Evolutionary conservation across 2,888 invertebrate species (phyloP), one percentile per base, ranked within the genome.

Genomic region (Apoda limacodes): DNA sequence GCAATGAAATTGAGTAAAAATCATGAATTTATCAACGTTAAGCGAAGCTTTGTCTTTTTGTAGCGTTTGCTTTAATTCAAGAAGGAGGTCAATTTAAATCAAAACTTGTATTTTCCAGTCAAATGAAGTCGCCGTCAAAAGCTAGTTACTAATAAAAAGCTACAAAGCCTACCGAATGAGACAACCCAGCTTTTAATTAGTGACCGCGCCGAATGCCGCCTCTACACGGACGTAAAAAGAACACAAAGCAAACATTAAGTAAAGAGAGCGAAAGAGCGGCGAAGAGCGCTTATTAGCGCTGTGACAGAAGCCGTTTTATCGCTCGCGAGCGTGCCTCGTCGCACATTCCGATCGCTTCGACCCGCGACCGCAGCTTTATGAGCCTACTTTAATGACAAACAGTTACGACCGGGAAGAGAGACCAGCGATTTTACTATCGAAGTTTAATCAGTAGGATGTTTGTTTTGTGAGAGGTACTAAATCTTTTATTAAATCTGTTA

Each of bases 391-490:
- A 72, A 72, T 71, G 72, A 72, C 66, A 71, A 56, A 51, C 51
- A 55, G 54, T 59, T 56, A 65, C 60, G 63, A 71, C 67, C 67
- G 70, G 70, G 71, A 70, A 71, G 69, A 67, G 67, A 68, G 68
- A 60, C 63, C 56, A 57, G 57, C 59, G 52, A 60, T 62, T 67
- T 70, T 63, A 68, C 59, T 63, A 62, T 61, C 55, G 61, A 40
- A n/a, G n/a, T n/a, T n/a, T n/a, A n/a, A n/a, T n/a, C n/a, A n/a
- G n/a, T n/a, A n/a, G n/a, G n/a, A n/a, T n/a, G n/a, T n/a, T n/a
- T n/a, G n/a, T n/a, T n/a, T n/a, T n/a, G n/a, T n/a, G n/a, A n/a
- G n/a, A n/a, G n/a, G n/a, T n/a, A n/a, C n/a, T n/a, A n/a, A n/a
- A n/a, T n/a, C n/a, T n/a, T n/a, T n/a, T n/a, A n/a, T n/a, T n/a